Evolutionary conservation across 2,888 invertebrate genomes (phyloP), one percentile per base, ranked within the genome.

Genomic region (Quadriops clusia): DNA sequence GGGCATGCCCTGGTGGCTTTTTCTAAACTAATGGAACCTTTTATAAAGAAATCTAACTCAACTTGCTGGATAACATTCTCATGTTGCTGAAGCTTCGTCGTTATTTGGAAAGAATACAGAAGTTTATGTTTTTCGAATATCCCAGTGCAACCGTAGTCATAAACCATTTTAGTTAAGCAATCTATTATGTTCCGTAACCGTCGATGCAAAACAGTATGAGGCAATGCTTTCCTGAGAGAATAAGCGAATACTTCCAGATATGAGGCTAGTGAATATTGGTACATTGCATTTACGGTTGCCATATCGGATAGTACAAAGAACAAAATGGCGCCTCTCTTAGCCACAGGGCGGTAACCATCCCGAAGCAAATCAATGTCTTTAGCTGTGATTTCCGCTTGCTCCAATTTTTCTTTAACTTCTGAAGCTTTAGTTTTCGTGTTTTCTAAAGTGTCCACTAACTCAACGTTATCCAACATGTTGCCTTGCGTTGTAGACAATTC

Each of bases 91-190:
- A 93, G 56, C 53, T 83, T 85, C 9, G 79, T 74, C 36, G 85
- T 77, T 65, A 93, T 89, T 74, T 89, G 87, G 58, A 93, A 86
- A 0, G 91, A 90, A 57, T 77, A 91, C 12, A 93, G 64, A 17
- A 93, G 63, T 55, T 93, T 91, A 63, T 93, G 90, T 23, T 77
- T 77, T 57, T 91, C 89, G 58, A 93, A 91, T 42, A 91, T 84
- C 29, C 91, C 80, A 14, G 85, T 89, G 49, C 91, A 91, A 2
- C 89, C 91, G 46, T 89, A 93, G 49, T 82, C 81, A 50, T 91
- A 93, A 0, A 93, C 78, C 50, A 83, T 89, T 50, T 80, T 81
- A 0, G 90, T 93, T 18, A 91, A 63, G 41, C 77, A 84, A 29
- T 75, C 76, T 38, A 89, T 81, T 34, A 93, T 89, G 50, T 90